These are phyloP conservation scores for Capitella teleta DNA, from an alignment of 1,140 invertebrate genomes.

Conservation along the genomic window DNA sequence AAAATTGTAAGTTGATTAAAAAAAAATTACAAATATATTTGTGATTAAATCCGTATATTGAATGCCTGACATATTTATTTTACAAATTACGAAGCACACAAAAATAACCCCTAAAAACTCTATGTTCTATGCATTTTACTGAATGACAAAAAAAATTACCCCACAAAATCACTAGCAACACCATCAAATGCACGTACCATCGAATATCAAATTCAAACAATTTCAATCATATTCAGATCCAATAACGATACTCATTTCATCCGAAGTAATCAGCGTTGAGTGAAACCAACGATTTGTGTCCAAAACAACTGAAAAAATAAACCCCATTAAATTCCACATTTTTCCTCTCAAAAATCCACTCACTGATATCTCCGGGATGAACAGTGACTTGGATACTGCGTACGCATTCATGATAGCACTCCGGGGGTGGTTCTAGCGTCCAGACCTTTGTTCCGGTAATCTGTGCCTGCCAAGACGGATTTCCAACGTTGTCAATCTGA, in stretches of 20 bases:
- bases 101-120: no score
- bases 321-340: slow-evolving; percentile 49
- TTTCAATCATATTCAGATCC: slow-evolving; percentile 83
- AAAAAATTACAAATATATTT: no score
- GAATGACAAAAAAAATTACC: no score
- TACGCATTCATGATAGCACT: slow-evolving; percentile 69
- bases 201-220: no score
- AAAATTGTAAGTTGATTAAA: no score
- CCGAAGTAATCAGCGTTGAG: slow-evolving; percentile 70
- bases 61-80: no score
- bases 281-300: slow-evolving; percentile 95
- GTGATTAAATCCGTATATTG: no score
- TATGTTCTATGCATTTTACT: no score
- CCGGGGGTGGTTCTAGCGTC: slow-evolving; percentile 75
- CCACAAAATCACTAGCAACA: no score
- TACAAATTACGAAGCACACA: no score
- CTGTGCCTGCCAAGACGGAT: slow-evolving; percentile 92
- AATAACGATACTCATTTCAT: slow-evolving; percentile 85
- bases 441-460: slow-evolving; percentile 73
- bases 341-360: slow-evolving; percentile 27
- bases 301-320: slow-evolving; percentile 43
- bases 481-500: slow-evolving; percentile 79
- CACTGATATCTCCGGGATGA: slow-evolving; percentile 78
- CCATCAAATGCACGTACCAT: no score
- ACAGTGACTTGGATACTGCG: slow-evolving; percentile 57